These are phyloP conservation scores for Centruroides vittatus DNA, from an alignment of 1,140 invertebrate species.

Conservation along the genomic window DNA sequence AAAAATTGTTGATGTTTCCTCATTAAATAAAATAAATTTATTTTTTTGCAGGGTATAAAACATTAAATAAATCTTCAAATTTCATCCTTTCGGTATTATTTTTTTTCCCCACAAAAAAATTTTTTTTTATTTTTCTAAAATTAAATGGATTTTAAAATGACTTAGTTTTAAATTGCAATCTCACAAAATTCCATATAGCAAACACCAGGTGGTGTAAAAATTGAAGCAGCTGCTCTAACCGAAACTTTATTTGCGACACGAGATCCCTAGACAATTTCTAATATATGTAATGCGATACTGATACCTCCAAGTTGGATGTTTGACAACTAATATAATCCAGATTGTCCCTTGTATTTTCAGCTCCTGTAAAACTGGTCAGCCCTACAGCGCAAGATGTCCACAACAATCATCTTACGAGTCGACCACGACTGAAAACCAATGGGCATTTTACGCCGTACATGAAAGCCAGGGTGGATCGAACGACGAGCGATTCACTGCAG, in stretches of 20 bases:
- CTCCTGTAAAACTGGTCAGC: neutral
- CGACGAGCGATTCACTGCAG: neutral
- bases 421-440: conserved; percentile 45
- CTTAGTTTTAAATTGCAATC: too few relatives aligned
- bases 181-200: too few relatives aligned
- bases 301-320: neutral
- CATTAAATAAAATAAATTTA: too few relatives aligned
- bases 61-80: too few relatives aligned
- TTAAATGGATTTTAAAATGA: too few relatives aligned
- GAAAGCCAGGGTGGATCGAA: conserved; percentile 30
- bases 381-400: conserved; percentile 21
- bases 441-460: conserved; percentile 44
- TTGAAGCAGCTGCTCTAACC: neutral
- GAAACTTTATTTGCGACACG: neutral
- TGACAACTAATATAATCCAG: neutral
- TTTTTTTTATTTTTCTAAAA: too few relatives aligned
- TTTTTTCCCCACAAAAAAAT: too few relatives aligned
- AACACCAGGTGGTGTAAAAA: too few relatives aligned
- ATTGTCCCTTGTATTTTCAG: neutral
- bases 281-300: neutral
- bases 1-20: too few relatives aligned
- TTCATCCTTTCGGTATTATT: too few relatives aligned
- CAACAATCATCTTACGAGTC: conserved; percentile 17
- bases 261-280: neutral
- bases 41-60: too few relatives aligned